Evolutionary conservation across 2,888 invertebrate species (phyloP), one percentile per base, ranked within the genome.

Genomic region (Scaptomyza caliginosa): DNA sequence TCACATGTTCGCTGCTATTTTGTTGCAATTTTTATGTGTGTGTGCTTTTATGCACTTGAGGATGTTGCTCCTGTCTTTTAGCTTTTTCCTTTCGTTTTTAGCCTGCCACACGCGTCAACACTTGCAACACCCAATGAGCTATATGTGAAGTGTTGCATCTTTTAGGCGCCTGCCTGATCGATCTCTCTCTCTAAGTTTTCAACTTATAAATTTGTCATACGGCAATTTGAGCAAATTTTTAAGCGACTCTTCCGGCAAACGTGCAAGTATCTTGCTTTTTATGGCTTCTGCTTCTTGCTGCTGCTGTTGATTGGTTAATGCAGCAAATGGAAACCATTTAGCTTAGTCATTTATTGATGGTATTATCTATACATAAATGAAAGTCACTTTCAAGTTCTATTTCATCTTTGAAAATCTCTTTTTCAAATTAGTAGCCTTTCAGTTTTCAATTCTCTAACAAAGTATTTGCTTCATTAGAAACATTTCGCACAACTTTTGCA

Each of bases 1-100:
- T 63, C 66, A 67, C 83, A 83, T 83, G 75, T 63, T 78, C 67
- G 52, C 54, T 57, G 67, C 67, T 67, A 77, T 75, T 80, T 73
- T 74, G 69, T 77, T 77, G 79, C 79, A 72, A 72, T 69, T 82
- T 85, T 78, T 74, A 77, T 78, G 63, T 62, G 77, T 79, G 32
- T 7, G 8, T 26, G 26, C 26, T 26, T 26, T 26, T 10, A 26
- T 26, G 26, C 26, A 21, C 21, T 21, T 4, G 16, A 4, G 10
- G 2, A 8, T 71, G 56, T 58, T 55, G 54, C 42, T 49, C 21
- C 60, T 62, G 36, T 39, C 17, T 10, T 17, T 42, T 32, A 38
- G 23, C 17, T 23, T 19, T 21, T 23, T 21, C 3, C n/a, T 34
- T 7, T 13, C 54, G 19, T 16, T 42, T 30, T 48, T 39, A n/a